Base-by-base conservation (phyloP, 1,140 invertebrate genomes). In the Papilio polyxenes region DNA sequence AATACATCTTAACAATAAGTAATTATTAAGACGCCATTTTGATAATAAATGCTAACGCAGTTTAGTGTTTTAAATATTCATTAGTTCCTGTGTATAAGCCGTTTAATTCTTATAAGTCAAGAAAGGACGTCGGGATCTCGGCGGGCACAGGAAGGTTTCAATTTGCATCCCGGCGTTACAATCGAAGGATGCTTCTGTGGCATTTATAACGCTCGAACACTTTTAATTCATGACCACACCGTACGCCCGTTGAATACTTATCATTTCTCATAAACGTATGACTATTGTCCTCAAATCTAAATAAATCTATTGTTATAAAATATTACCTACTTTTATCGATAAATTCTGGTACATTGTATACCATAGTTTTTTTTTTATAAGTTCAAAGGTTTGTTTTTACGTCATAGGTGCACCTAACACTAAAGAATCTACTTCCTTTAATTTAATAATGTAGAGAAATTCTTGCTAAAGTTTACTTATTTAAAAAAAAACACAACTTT, bases 171-270 rank as follows among this genome's bases (percentile, higher is more conserved):
- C 85, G 82, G 83, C 85, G 49, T 81, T 77, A 92, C 92, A 92
- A 92, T 92, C 90, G 87, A 89, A 93, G 92, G 92, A 93, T 92
- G 89, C 91, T 85, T 85, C 83, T 84, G 88, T 86, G 88, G 87
- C 91, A 88, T 91, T 92, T 89, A 91, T 92, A 86, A 84, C 86
- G 80, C 81, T 81, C 82, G 75, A 56, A 82, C 87, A 86, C 84
- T 88, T 89, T 89, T 86, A 87, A 89, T 89, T 83, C 83, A 86
- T 86, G 84, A 86, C 87, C 84, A 84, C 86, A 87, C 83, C 85
- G 82, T 79, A 85, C 83, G 87, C 86, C 82, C 83, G 82, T 85
- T 80, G 83, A 84, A 82, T 72, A 80, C 62, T 48, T 49, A 80
- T 82, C 59, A 74, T 86, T 83, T 86, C 86, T 87, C 84, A 75